A percentile compares a stretch with the other conserved stretches of the same genome.
These are phyloP conservation scores for Cephus pygmeus DNA, from an alignment of 2,888 invertebrate species.

Conservation along the genomic window DNA sequence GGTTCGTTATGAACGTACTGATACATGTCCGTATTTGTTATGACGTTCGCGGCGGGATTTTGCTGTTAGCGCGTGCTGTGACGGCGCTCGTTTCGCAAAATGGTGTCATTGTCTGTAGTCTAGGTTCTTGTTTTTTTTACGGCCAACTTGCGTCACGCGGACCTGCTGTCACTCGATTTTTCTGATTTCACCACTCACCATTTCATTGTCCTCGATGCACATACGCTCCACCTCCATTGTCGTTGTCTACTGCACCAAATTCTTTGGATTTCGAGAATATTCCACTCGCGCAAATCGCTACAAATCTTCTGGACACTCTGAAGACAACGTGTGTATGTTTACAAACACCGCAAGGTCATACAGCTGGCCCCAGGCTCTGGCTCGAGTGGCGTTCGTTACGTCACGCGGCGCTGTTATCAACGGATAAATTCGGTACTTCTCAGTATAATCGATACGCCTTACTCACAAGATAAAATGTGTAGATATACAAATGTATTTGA, in stretches of 20 bases:
- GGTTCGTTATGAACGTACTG: neutral
- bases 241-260: neutral
- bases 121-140: slow-evolving; percentile 15
- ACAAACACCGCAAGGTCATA: slow-evolving; percentile 83
- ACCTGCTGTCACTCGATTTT: slow-evolving; percentile 18
- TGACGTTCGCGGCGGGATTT: neutral
- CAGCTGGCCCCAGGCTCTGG: slow-evolving; percentile 57
- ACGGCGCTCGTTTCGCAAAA: slow-evolving; percentile 16
- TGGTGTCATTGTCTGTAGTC: slow-evolving; percentile 26
- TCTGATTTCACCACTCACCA: slow-evolving; percentile 45
- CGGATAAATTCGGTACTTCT: neutral
- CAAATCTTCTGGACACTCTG: slow-evolving; percentile 31
- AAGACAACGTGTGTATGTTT: slow-evolving; percentile 77
- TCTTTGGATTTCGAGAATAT: neutral
- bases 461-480: neutral
- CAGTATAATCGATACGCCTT: neutral
- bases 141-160: slow-evolving; percentile 24
- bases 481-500: neutral
- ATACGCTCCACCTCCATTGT: slow-evolving; percentile 55
- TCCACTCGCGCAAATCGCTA: neutral
- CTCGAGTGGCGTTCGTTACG: slow-evolving; percentile 33
- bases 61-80: neutral
- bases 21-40: neutral
- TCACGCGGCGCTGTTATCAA: slow-evolving; percentile 23
- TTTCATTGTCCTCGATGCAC: slow-evolving; percentile 58